These are phyloP conservation scores for Sapajus apella DNA, from an alignment of 2,113 vertebrate genomes.

Conservation along the genomic window DNA sequence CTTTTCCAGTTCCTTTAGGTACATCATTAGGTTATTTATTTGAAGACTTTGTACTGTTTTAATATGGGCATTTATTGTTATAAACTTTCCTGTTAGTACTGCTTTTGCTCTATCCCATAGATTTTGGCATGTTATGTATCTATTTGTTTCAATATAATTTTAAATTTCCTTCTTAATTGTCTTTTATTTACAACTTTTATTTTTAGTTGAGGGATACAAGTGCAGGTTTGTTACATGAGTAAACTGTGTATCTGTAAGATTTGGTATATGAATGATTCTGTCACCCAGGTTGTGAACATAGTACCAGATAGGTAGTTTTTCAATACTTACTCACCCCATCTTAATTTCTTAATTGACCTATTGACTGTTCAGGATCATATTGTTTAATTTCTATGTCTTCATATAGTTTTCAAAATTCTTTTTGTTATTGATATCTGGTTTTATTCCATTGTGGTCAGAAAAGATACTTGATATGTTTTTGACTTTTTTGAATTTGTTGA, in stretches of 20 bases:
- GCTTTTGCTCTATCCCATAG: not conserved
- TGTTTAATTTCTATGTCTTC: not conserved
- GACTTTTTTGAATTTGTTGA: not conserved
- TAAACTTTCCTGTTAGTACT: not conserved
- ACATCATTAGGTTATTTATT: not conserved
- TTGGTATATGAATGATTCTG: too few relatives aligned
- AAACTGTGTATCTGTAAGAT: too few relatives aligned
- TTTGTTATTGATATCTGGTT: not conserved
- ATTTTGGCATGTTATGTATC: not conserved
- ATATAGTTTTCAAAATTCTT: not conserved
- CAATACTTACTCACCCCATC: too few relatives aligned
- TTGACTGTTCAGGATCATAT: not conserved
- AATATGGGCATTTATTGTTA: not conserved
- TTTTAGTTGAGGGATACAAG: too few relatives aligned
- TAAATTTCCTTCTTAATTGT: not conserved
- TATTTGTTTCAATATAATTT: not conserved
- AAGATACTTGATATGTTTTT: not conserved
- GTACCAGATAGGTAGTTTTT: too few relatives aligned
- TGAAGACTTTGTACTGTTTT: not conserved
- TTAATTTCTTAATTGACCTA: not conserved
- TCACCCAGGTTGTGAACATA: too few relatives aligned
- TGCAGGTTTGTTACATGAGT: too few relatives aligned
- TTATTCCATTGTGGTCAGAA: not conserved
- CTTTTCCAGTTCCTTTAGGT: not conserved
- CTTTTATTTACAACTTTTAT: too few relatives aligned